These are phyloP conservation scores for Cheilosia scutellata DNA, from an alignment of 2,888 invertebrate species.

Conservation along the genomic window DNA sequence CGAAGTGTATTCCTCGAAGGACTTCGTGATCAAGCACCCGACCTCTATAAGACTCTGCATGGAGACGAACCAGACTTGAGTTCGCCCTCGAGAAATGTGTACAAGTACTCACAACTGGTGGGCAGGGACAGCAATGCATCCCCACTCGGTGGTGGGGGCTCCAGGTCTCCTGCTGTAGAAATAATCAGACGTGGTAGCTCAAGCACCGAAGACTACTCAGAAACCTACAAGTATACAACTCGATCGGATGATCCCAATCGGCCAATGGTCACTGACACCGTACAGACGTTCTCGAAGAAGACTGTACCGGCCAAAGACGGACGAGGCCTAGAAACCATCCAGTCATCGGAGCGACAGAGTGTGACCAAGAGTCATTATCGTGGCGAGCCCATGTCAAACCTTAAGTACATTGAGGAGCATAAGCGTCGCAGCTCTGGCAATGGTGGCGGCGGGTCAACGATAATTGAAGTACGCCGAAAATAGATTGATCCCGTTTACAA, in stretches of 20 bases:
- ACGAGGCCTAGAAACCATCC: conserved; percentile 88
- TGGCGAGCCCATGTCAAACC: conserved; percentile 84
- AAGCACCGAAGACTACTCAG: conserved; percentile 89
- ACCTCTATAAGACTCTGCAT: conserved; percentile 89
- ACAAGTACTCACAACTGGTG: conserved; percentile 61
- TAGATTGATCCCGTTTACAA: conserved; percentile 52
- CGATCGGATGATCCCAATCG: conserved; percentile 88
- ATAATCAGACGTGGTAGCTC: conserved; percentile 87
- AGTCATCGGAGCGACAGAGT: conserved; percentile 89
- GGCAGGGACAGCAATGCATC: conserved; percentile 77
- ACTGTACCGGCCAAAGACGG: conserved; percentile 88
- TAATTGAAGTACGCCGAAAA: conserved; percentile 86
- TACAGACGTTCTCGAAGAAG: conserved; percentile 89
- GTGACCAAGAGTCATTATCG: conserved; percentile 87
- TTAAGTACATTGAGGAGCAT: conserved; percentile 86
- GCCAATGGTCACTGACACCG: conserved; percentile 89
- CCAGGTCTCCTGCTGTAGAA: conserved; percentile 83
- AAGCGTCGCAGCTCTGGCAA: conserved; percentile 80
- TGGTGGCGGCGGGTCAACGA: conserved; percentile 86
- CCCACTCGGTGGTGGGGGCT: conserved; percentile 81
- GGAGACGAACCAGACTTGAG: conserved; percentile 85
- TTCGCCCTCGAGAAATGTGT: conserved; percentile 51
- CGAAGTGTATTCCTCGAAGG: conserved; percentile 88
- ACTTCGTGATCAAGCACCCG: conserved; percentile 89
- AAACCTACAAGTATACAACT: conserved; percentile 89